phyloP scores from a whole-genome alignment of 1,140 invertebrate species.

The Drosophila mauritiana region DNA sequence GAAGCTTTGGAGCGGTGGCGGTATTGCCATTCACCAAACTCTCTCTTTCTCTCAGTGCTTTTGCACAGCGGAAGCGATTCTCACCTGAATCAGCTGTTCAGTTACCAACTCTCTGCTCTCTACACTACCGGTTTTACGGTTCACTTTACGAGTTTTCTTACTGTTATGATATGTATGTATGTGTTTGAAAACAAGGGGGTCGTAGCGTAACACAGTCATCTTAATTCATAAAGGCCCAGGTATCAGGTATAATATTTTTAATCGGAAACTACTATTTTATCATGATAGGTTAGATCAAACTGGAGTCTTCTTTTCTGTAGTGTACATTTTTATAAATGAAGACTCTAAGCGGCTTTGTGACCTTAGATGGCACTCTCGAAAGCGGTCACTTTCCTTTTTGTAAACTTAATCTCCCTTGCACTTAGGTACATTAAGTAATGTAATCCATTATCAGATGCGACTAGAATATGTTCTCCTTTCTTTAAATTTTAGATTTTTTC shows the following conservation, averaged over 20 bases:
- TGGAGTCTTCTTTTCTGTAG: too few relatives aligned
- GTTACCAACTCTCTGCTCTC: constrained; percentile 2
- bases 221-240: background rate
- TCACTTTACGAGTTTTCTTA: constrained; percentile 1
- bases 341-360: too few relatives aligned
- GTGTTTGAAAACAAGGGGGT: background rate
- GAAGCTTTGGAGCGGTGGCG: background rate
- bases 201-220: background rate
- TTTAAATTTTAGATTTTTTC: too few relatives aligned
- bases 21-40: constrained; percentile 1
- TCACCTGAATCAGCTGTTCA: constrained; percentile 20
- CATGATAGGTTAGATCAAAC: too few relatives aligned
- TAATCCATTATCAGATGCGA: too few relatives aligned
- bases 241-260: background rate
- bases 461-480: too few relatives aligned
- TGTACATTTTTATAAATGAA: too few relatives aligned
- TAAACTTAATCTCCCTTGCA: too few relatives aligned
- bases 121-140: constrained; percentile 20
- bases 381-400: too few relatives aligned
- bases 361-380: too few relatives aligned
- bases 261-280: background rate
- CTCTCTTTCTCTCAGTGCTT: background rate
- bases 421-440: too few relatives aligned
- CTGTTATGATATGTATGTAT: background rate
- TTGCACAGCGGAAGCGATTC: background rate